A percentile compares a stretch with the other conserved stretches of the same genome.
phyloP scores from a whole-genome alignment of 2,888 invertebrate species.

The Rambutsinella grinnellia region DNA sequence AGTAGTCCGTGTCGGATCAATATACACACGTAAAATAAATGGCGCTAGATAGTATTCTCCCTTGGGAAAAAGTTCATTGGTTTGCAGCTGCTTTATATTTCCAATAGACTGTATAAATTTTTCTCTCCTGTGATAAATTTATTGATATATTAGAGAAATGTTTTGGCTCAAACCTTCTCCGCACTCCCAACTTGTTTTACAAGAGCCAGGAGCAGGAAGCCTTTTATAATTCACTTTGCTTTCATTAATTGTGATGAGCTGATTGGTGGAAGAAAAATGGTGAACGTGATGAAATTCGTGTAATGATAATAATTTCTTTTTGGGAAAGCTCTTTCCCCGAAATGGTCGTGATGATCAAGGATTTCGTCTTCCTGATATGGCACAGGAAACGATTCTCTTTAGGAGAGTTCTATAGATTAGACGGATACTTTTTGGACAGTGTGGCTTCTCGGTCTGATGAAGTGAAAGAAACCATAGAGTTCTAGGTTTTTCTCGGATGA shows the following conservation, averaged over 20 bases:
- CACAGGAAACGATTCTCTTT: no score
- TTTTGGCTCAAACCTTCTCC: no score
- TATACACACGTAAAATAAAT: neutral
- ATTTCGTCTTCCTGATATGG: no score
- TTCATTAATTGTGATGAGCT: neutral
- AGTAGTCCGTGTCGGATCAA: neutral
- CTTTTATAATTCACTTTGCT: neutral
- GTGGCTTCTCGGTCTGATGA: neutral
- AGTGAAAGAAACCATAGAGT: neutral
- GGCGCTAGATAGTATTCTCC: conserved; percentile 13
- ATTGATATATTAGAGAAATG: no score
- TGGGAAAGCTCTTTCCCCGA: no score
- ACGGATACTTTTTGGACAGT: neutral
- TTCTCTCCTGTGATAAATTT: no score
- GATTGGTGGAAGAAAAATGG: neutral
- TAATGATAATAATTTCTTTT: neutral
- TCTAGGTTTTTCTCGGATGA: conserved; percentile 11
- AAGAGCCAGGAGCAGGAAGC: neutral
- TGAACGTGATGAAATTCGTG: neutral
- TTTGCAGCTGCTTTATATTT: conserved; percentile 35
- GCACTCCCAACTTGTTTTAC: no score
- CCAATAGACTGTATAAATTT: neutral
- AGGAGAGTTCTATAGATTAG: neutral
- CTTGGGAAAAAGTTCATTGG: conserved; percentile 35
- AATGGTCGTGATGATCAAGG: neutral